A percentile compares a stretch with the other conserved stretches of the same genome.
Evolutionary conservation across 2,113 vertebrate genomes (phyloP).

Genomic region (Bujurquina vittata): DNA sequence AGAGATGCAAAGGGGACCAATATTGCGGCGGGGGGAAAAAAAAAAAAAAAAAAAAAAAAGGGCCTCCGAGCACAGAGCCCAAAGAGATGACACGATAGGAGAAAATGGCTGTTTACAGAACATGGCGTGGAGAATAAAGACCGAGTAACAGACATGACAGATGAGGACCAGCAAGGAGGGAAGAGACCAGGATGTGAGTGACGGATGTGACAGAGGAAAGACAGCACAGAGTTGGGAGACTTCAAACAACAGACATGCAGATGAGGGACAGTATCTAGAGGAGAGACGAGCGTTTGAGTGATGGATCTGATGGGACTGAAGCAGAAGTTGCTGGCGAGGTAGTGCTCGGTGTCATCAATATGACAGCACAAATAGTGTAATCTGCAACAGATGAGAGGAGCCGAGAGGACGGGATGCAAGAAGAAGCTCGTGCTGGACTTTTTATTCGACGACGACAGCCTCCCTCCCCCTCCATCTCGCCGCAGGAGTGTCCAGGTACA

Average conservation of each 20-base stretch:
- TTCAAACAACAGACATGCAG: conserved; percentile 51
- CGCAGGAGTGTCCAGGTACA: not conserved
- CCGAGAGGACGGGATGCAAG: conserved; percentile 11
- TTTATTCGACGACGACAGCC: not conserved
- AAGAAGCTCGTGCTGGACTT: not conserved
- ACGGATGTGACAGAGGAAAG: conserved; percentile 34
- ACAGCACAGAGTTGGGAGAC: conserved; percentile 16
- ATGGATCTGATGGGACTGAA: conserved; percentile 20
- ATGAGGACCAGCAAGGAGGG: conserved; percentile 18
- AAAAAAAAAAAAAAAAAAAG: not conserved
- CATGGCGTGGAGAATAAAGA: conserved; percentile 10
- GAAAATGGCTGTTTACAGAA: conserved; percentile 43
- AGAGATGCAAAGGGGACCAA: conserved; percentile 15
- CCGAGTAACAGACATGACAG: conserved; percentile 37
- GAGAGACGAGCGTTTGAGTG: conserved; percentile 23
- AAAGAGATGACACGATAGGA: conserved; percentile 24
- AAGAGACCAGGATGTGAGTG: conserved; percentile 28
- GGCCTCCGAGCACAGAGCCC: not conserved
- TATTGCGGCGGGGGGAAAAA: not conserved
- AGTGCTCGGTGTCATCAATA: conserved; percentile 28
- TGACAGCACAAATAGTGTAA: conserved; percentile 42
- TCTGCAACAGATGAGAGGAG: conserved; percentile 31
- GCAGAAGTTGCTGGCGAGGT: conserved; percentile 11
- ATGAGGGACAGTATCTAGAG: conserved; percentile 34
- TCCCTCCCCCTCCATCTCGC: not conserved